Evolutionary conservation across 2,113 vertebrate genomes (phyloP), one percentile per base, ranked within the genome.

Genomic region (Pollachius pollachius): DNA sequence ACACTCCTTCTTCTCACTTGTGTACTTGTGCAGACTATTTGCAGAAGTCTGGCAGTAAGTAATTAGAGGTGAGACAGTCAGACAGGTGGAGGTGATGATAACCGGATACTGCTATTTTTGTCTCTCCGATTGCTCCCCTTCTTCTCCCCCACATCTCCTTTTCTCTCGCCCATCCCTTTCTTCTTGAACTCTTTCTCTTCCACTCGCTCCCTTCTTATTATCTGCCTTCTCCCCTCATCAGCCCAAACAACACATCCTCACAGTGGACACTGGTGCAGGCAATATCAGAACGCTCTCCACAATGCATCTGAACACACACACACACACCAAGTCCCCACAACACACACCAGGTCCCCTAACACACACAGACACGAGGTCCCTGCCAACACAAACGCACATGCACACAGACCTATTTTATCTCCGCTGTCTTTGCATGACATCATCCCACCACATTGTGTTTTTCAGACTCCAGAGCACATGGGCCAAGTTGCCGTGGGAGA

Each of bases 101-200:
- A 63, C 30, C 61, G 3, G 61, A 67, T 11, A 13, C 62, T 48
- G 64, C 77, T 76, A 67, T 77, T 59, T 64, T 70, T 52, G 18
- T 52, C 60, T 62, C 60, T 62, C 19, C 19, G 19, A 9, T 4
- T 9, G 59, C 59, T 23, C 59, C 7, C 17, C 23, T 58, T 12
- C 15, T 6, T 59, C 34, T 25, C 16, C 52, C 30, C 67, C 52
- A 17, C 8, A 27, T 57, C 13, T 65, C 37, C 58, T 16, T 5
- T 34, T 9, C 18, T 19, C 52, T 27, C 3, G 23, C 0, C 0
- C 19, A 4, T 18, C 52, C 13, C 27, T 56, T 6, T 59, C 25
- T 25, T 19, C 18, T 52, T 3, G 5, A 9, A 15, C 11, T 27
- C 34, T 21, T 5, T 18, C 17, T 19, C 25, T 58, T 6, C 56